These are phyloP conservation scores for Casuarius casuarius DNA, from an alignment of 2,113 vertebrate species.

Conservation along the genomic window DNA sequence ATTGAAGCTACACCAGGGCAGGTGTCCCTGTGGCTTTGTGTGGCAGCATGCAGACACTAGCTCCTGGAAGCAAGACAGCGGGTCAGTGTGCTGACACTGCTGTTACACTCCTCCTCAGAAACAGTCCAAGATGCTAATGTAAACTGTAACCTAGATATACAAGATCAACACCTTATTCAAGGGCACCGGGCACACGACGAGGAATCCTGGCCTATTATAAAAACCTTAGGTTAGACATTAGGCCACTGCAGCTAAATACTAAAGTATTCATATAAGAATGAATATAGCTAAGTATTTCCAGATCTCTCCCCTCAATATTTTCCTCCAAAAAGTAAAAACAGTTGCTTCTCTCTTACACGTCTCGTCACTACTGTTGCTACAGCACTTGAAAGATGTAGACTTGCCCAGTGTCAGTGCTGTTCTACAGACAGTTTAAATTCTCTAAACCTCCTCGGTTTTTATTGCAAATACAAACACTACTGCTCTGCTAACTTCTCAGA, in stretches of 20 bases:
- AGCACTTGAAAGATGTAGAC: not conserved
- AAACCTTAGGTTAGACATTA: not conserved
- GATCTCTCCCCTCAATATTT: not conserved
- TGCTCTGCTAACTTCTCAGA: not conserved
- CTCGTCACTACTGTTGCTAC: not conserved
- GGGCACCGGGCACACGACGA: not conserved
- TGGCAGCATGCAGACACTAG: not conserved
- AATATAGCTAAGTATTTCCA: not conserved
- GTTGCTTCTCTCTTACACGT: not conserved
- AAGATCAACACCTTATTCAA: not conserved
- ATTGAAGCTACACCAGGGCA: not conserved
- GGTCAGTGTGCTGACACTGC: not conserved
- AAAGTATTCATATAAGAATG: not conserved
- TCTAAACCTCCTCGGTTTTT: not conserved
- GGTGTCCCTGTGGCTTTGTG: constrained; percentile 7
- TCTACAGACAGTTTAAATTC: not conserved
- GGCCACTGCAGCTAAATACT: not conserved
- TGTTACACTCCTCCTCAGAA: not conserved
- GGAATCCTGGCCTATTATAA: not conserved
- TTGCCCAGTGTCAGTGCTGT: fast-evolving
- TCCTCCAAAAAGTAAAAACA: not conserved
- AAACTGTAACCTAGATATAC: not conserved
- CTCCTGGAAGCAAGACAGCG: not conserved
- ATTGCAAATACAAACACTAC: not conserved
- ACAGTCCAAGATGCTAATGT: not conserved